Conservation (phyloP, 1,140 invertebrate species). For the Rhyacophila brunnea region DNA sequence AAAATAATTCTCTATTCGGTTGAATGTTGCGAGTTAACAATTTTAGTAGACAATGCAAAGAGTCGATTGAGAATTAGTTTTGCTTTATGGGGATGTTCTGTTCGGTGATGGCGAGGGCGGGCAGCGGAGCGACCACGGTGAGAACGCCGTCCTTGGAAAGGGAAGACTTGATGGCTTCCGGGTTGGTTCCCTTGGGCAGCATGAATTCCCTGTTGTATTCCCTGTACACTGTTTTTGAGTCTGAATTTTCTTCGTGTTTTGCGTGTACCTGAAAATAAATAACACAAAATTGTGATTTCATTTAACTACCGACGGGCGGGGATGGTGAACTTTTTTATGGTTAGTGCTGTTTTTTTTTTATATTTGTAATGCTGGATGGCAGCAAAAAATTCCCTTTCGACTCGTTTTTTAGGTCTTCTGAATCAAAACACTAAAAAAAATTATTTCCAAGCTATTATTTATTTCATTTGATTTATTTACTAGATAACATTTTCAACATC, state of each 20-base stretch:
- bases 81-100: slow-evolving; percentile 55
- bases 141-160: slow-evolving; percentile 90
- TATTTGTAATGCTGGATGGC: no score
- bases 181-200: slow-evolving; percentile 89
- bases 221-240: slow-evolving; percentile 90
- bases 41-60: slow-evolving; percentile 10
- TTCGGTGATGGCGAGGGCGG: slow-evolving; percentile 64
- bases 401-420: no score
- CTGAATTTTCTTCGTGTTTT: slow-evolving; percentile 93
- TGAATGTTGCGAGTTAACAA: slow-evolving; percentile 9
- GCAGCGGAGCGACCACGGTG: slow-evolving; percentile 90
- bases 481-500: no score
- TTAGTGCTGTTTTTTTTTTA: no score
- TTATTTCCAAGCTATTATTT: no score
- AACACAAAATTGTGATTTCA: no score
- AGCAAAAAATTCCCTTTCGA: no score
- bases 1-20: slow-evolving; percentile 15
- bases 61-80: slow-evolving; percentile 22
- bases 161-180: slow-evolving; percentile 87
- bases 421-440: no score
- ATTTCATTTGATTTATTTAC: no score
- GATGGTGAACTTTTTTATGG: no score
- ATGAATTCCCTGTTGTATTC: slow-evolving; percentile 96
- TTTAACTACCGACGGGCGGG: no score
- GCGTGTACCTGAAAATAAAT: slow-evolving; percentile 80